Evolutionary conservation across 2,797 vertebrate genomes (phyloP).

Genomic region (Hemibagrus guttatus): DNA sequence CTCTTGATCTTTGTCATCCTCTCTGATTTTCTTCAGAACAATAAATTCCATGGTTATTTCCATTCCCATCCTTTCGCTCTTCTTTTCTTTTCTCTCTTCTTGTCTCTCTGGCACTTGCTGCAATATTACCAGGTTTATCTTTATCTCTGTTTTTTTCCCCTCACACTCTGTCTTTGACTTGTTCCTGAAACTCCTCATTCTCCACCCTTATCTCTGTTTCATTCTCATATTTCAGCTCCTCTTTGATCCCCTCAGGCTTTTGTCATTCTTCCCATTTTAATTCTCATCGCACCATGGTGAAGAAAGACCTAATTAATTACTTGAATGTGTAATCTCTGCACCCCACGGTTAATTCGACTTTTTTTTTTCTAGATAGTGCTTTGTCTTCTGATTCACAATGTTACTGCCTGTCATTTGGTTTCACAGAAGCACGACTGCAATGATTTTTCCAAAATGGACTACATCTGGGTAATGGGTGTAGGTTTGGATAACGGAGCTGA

Average conservation of each 20-base stretch:
- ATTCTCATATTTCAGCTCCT: constrained; percentile 50
- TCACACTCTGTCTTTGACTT: constrained; percentile 53
- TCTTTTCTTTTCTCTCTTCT: constrained; percentile 15
- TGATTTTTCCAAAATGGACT: neutral
- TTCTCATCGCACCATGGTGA: constrained; percentile 25
- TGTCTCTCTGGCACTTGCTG: constrained; percentile 14
- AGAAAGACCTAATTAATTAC: constrained; percentile 54
- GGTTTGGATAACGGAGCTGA: neutral
- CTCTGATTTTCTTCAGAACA: neutral
- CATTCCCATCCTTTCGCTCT: constrained; percentile 34
- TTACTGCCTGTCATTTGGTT: constrained; percentile 5
- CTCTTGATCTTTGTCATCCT: constrained; percentile 6
- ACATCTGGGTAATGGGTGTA: neutral
- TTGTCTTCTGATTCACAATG: constrained; percentile 23
- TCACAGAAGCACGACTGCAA: neutral
- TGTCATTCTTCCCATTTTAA: constrained; percentile 51
- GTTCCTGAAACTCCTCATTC: constrained; percentile 40
- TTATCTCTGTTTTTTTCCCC: constrained; percentile 39
- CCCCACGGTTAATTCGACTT: constrained; percentile 43
- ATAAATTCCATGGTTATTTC: constrained; percentile 2
- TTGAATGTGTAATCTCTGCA: constrained; percentile 34
- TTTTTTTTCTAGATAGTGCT: constrained; percentile 36
- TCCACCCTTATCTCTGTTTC: constrained; percentile 34
- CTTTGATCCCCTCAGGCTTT: constrained; percentile 48
- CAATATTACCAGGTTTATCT: constrained; percentile 24